Base-by-base conservation (phyloP, 2,113 vertebrate species). In the Emberiza fucata region DNA sequence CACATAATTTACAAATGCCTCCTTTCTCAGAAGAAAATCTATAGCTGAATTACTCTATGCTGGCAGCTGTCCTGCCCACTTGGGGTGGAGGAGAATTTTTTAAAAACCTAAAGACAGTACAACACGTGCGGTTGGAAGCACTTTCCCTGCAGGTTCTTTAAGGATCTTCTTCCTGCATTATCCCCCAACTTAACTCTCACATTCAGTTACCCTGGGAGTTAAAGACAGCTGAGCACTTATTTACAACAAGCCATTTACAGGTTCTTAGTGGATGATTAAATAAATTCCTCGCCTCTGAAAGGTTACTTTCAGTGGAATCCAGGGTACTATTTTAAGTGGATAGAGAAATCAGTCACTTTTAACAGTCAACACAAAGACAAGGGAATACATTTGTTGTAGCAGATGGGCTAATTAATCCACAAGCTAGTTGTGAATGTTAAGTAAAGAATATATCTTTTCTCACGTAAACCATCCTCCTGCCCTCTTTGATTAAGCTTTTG, bases 351-450 rank as follows among this genome's bases (percentile, higher is more conserved):
- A 96, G 91, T 97, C 68, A 94, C 90, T 96, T 95, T 89, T 94
- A 96, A 91, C 83, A 97, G 90, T 96, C 82, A 88, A 92, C 97
- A 96, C 93, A 97, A 98, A 92, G 91, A 97, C 81, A 78, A 65
- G 59, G 68, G 94, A 97, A 97, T 96, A 92, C 92, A 96, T 98
- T 98, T 97, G 92, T 96, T 97, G 97, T 88, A 97, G 97, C 98
- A 99, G 98, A 98, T 98, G 98, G 98, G 97, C 97, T 98, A 98
- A 98, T 98, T 98, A 98, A 98, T 98, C 98, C 96, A 97, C 94
- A 97, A 97, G 97, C 96, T 98, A 97, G 95, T 97, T 89, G 95
- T 96, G 98, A 98, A 98, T 98, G 97, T 98, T 98, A 98, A 98
- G 92, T 95, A 98, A 97, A 98, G 93, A 97, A 97, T 91, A 90